These are phyloP conservation scores for Bostrychus sinensis DNA, from an alignment of 2,113 vertebrate genomes.

Conservation along the genomic window DNA sequence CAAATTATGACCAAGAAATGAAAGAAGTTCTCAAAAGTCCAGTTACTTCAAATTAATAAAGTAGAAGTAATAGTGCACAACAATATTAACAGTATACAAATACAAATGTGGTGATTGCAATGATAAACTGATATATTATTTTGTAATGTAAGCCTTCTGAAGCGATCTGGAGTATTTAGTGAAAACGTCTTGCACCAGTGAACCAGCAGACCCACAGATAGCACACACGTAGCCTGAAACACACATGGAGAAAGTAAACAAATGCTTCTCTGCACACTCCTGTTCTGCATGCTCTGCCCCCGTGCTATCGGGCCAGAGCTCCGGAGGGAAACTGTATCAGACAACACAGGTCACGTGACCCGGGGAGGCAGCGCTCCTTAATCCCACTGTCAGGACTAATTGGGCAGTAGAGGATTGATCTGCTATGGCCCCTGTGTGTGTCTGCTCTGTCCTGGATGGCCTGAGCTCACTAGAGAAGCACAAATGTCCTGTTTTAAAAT, in stretches of 20 bases:
- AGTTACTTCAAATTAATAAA: too few species aligned
- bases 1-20: too few species aligned
- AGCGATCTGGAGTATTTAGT: conserved; percentile 28
- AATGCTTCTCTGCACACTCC: conserved; percentile 45
- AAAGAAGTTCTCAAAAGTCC: too few species aligned
- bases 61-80: too few species aligned
- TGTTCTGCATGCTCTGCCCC: conserved; percentile 32
- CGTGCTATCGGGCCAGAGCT: conserved; percentile 62
- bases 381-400: conserved; percentile 80
- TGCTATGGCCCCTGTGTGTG: conserved; percentile 24
- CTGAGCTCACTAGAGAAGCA: background rate
- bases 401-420: conserved; percentile 74
- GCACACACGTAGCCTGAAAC: background rate
- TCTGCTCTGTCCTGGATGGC: background rate
- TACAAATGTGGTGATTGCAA: conserved; percentile 8
- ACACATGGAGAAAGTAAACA: conserved; percentile 42
- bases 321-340: conserved; percentile 72
- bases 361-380: conserved; percentile 71
- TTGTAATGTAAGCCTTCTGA: conserved; percentile 43
- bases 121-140: conserved; percentile 49
- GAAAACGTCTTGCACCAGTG: conserved; percentile 8
- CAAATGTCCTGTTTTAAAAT: too few species aligned
- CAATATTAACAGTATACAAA: too few species aligned
- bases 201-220: conserved; percentile 19
- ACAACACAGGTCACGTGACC: conserved; percentile 74